Percentiles rank a stretch among this genome's conserved stretches.
phyloP scores from a whole-genome alignment of 2,888 invertebrate species.

The Netelia fuscicornis region DNA sequence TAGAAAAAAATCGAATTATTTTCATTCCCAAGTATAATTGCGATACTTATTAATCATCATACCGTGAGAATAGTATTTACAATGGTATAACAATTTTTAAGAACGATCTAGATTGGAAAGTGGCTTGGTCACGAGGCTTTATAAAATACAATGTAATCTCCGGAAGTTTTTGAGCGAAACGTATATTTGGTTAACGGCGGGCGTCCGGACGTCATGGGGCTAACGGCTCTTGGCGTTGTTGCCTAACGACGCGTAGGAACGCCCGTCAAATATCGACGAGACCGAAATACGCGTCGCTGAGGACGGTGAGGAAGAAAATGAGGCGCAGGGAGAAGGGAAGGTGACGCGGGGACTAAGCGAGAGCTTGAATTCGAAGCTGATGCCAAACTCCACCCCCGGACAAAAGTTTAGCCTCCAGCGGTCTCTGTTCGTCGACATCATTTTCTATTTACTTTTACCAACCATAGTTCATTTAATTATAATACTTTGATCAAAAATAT shows the following conservation, averaged over 20 bases:
- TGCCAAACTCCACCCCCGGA: background rate
- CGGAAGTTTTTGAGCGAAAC: conserved; percentile 3
- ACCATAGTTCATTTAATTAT: background rate
- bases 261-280: conserved; percentile 71
- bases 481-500: background rate
- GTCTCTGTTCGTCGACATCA: conserved; percentile 1
- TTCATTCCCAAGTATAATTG: too few species aligned
- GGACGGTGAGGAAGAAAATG: conserved; percentile 15
- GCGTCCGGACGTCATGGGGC: conserved; percentile 25
- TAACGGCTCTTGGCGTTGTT: conserved; percentile 28
- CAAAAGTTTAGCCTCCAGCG: background rate
- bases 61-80: too few species aligned
- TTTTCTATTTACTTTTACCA: background rate
- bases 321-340: conserved; percentile 9
- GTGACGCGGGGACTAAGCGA: conserved; percentile 20
- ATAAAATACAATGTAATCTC: conserved; percentile 4
- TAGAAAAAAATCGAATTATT: too few species aligned
- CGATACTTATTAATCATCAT: too few species aligned
- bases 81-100: background rate
- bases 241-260: conserved; percentile 62
- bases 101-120: conserved; percentile 1
- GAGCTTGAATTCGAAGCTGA: conserved; percentile 30
- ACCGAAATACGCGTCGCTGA: conserved; percentile 62
- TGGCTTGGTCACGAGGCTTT: background rate
- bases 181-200: conserved; percentile 68